phyloP scores from a whole-genome alignment of 2,797 vertebrate genomes.

The Florisuga fusca region DNA sequence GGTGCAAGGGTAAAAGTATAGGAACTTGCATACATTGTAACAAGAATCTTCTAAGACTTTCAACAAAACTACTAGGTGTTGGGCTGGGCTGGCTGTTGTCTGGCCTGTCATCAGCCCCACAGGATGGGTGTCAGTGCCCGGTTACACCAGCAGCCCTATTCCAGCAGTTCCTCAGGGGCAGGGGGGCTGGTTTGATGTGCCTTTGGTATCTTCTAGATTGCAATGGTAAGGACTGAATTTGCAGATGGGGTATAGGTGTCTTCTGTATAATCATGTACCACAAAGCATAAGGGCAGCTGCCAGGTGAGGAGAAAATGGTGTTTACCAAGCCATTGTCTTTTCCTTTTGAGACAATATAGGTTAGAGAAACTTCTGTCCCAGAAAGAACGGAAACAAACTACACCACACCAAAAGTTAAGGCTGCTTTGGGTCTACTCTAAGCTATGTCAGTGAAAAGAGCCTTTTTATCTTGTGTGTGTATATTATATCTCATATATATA shows the following conservation, averaged over 20 bases:
- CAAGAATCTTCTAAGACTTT: background rate
- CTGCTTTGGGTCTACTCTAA: background rate
- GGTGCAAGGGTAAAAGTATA: background rate
- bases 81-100: background rate
- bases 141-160: accelerated
- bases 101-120: background rate
- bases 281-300: background rate
- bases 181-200: background rate
- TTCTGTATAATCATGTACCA: background rate
- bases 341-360: background rate
- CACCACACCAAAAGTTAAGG: background rate
- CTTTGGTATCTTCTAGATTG: accelerated
- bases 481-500: accelerated
- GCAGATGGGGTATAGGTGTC: background rate
- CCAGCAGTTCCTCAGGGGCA: accelerated
- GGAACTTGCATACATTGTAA: background rate
- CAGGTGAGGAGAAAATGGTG: background rate
- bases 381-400: background rate
- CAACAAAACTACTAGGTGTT: accelerated
- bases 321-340: background rate
- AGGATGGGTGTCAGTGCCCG: background rate
- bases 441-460: background rate
- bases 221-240: background rate
- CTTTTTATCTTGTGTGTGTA: background rate
- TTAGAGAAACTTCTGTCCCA: background rate